These are phyloP conservation scores for Teleogryllus occipitalis DNA, from an alignment of 1,140 invertebrate genomes.

Conservation along the genomic window DNA sequence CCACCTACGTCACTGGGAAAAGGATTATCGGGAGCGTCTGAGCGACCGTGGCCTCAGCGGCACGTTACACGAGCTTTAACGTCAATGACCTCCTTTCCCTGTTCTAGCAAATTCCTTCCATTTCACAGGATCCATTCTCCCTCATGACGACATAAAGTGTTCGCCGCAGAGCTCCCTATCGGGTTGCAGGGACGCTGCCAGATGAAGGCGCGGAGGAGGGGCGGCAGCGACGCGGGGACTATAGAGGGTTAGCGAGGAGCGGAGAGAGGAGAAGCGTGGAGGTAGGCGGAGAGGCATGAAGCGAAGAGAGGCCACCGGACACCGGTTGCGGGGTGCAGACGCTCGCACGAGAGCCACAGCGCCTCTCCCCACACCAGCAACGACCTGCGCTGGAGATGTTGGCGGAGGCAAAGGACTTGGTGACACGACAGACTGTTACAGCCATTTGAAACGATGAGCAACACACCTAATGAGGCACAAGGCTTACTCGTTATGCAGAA, in stretches of 20 bases:
- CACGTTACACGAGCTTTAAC: not conserved
- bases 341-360: too few species aligned
- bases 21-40: not conserved
- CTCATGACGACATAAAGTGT: not conserved
- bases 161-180: not conserved
- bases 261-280: too few species aligned
- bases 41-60: not conserved
- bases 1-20: too few species aligned
- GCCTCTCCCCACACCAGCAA: too few species aligned
- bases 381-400: too few species aligned
- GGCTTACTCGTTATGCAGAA: too few species aligned
- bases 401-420: too few species aligned
- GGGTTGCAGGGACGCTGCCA: not conserved
- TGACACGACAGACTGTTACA: too few species aligned
- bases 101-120: not conserved
- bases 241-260: not conserved
- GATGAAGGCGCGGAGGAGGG: not conserved
- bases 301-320: not conserved
- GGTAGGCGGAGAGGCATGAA: not conserved
- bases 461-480: too few species aligned
- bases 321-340: not conserved
- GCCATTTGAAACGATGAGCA: too few species aligned
- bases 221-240: not conserved
- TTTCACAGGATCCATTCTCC: not conserved
- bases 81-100: not conserved